Evolutionary conservation across 2,888 invertebrate genomes (phyloP).

Genomic region (Taenaris catops): DNA sequence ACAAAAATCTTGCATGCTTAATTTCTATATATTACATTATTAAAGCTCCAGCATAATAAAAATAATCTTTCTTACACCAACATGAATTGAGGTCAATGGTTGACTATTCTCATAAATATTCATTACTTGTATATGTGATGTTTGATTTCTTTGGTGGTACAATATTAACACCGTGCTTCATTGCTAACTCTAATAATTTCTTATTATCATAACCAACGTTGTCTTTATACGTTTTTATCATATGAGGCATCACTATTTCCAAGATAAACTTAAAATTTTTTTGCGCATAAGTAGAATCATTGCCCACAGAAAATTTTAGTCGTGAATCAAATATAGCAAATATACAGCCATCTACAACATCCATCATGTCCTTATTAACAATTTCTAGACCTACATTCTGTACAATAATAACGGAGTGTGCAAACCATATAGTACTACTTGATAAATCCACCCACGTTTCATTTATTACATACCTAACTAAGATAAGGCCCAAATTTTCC

Average conservation of each 20-base stretch:
- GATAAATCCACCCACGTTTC: slow-evolving; percentile 87
- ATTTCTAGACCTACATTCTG: slow-evolving; percentile 88
- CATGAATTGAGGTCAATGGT: slow-evolving; percentile 26
- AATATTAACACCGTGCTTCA: slow-evolving; percentile 75
- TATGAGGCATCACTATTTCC: slow-evolving; percentile 82
- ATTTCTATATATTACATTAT: slow-evolving; percentile 73
- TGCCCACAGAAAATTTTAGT: slow-evolving; percentile 76
- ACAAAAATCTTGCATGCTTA: slow-evolving; percentile 75
- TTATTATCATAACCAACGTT: slow-evolving; percentile 80
- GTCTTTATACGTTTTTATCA: slow-evolving; percentile 81
- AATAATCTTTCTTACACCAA: slow-evolving; percentile 57
- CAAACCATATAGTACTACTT: slow-evolving; percentile 89
- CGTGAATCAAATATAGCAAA: slow-evolving; percentile 87
- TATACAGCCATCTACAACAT: slow-evolving; percentile 85
- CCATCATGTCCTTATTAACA: slow-evolving; percentile 86
- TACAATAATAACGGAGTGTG: slow-evolving; percentile 85
- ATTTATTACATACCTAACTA: slow-evolving; percentile 82
- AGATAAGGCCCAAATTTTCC: slow-evolving; percentile 83
- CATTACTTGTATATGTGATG: slow-evolving; percentile 84
- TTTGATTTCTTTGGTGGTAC: slow-evolving; percentile 79
- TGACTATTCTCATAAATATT: slow-evolving; percentile 79
- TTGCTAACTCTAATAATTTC: slow-evolving; percentile 67
- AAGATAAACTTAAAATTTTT: slow-evolving; percentile 87
- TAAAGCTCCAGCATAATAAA: slow-evolving; percentile 78
- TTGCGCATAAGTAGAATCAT: slow-evolving; percentile 66